Evolutionary conservation across 1,140 invertebrate genomes (phyloP), one percentile per base, ranked within the genome.

Genomic region (Linepithema humile): DNA sequence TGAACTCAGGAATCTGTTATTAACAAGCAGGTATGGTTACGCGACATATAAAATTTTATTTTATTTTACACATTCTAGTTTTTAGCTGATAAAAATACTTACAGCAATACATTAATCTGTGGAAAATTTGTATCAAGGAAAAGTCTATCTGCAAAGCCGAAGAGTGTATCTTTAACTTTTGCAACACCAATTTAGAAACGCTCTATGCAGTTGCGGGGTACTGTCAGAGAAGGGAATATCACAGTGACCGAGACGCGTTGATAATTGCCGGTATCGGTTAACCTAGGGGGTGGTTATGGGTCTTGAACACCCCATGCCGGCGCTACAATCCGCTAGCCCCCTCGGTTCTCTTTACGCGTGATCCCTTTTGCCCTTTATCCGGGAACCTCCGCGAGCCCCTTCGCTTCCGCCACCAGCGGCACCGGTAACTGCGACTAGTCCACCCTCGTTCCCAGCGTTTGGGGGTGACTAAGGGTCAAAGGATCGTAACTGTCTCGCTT

Each of bases 181-280:
- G n/a, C 23, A 6, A 64, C n/a, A 12, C 3, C 20, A 65, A 64
- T 23, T 77, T 65, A 48, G 29, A 43, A 75, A 48, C 26, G 23
- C 23, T 32, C 23, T 77, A n/a, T 48, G 15, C 29, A 75, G 57
- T 35, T 50, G 40, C 29, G 59, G 59, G 9, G 10, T 45, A 45
- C 43, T 32, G 15, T 2, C 9, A 2, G 20, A 23, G 10, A 83
- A 60, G 35, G 35, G 45, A 60, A 45, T 70, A 83, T 70, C 65
- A 91, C 77, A 59, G 87, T 91, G 88, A 85, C 87, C 87, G 90
- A 89, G 89, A 90, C 92, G 94, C 93, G 94, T 94, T 94, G 93
- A 93, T 94, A 94, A 94, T 94, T 94, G 93, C 92, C 92, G 92
- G 92, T 94, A 94, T 94, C 94, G 94, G 94, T 94, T 94, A 94